Percentiles rank a stretch among this genome's conserved stretches.
Conservation (phyloP, 2,888 invertebrate species). For the Neelides folsomi region DNA sequence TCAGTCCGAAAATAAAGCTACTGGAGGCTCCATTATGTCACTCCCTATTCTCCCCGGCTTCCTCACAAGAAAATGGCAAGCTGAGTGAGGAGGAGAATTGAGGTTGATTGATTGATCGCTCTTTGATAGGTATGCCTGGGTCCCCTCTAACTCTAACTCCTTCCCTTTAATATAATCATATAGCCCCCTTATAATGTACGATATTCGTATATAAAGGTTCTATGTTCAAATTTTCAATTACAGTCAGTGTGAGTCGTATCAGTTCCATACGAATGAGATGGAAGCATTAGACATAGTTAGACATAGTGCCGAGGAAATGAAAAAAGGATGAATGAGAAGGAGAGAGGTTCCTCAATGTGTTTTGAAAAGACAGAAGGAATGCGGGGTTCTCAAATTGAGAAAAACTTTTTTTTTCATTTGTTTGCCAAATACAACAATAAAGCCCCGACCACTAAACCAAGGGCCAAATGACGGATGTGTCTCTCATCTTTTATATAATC, state of each 20-base stretch:
- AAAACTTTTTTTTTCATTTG: slow-evolving; percentile 14
- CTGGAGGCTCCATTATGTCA: slow-evolving; percentile 1
- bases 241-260: slow-evolving; percentile 19
- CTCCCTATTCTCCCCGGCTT: too few species aligned
- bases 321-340: too few species aligned
- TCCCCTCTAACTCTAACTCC: slow-evolving; percentile 3
- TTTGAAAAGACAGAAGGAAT: neutral
- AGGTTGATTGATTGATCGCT: slow-evolving; percentile 29
- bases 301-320: too few species aligned
- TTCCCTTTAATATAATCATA: neutral
- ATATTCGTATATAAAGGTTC: too few species aligned
- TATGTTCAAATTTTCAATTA: slow-evolving; percentile 30
- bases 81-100: slow-evolving; percentile 7
- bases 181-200: too few species aligned
- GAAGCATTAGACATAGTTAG: slow-evolving; percentile 7
- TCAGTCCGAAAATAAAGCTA: slow-evolving; percentile 4
- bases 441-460: neutral
- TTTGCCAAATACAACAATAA: slow-evolving; percentile 26
- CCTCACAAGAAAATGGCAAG: neutral
- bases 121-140: slow-evolving; percentile 15
- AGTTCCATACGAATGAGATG: slow-evolving; percentile 29
- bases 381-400: neutral
- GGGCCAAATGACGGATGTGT: neutral
- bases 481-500: neutral
- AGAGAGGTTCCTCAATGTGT: too few species aligned